Percentiles rank a stretch among this genome's conserved stretches.
phyloP scores from a whole-genome alignment of 2,888 invertebrate species.

The Leucania comma region DNA sequence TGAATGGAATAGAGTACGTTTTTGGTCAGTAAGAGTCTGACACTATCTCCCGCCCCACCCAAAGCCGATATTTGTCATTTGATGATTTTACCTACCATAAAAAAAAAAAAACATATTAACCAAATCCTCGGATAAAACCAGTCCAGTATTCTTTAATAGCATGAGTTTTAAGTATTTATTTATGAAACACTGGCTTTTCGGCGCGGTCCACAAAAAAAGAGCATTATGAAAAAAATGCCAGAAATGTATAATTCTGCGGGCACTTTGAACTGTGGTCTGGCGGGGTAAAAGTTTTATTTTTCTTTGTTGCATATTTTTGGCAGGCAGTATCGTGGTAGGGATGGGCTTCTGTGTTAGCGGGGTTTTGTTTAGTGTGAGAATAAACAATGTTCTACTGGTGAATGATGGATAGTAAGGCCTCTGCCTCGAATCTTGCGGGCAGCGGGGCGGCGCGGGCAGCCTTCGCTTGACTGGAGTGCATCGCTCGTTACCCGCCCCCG shows the following conservation, averaged over 20 bases:
- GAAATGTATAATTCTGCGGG: constrained; percentile 49
- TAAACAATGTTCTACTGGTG: not conserved
- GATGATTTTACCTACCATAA: too few species aligned
- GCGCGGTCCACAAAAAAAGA: constrained; percentile 30
- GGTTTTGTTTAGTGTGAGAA: not conserved
- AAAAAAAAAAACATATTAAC: not conserved
- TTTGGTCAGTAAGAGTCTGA: too few species aligned
- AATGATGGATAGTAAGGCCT: not conserved
- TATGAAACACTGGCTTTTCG: constrained; percentile 11
- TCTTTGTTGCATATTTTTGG: constrained; percentile 50
- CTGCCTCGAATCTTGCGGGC: too few species aligned
- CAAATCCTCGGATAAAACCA: not conserved
- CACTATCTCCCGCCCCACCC: too few species aligned
- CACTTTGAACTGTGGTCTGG: constrained; percentile 47
- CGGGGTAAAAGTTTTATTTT: constrained; percentile 24
- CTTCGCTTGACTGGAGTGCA: too few species aligned
- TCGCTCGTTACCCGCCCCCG: too few species aligned
- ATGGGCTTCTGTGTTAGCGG: constrained; percentile 2
- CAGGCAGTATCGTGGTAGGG: constrained; percentile 29
- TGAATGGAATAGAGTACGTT: too few species aligned
- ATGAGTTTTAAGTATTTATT: constrained; percentile 29
- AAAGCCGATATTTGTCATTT: too few species aligned
- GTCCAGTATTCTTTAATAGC: constrained; percentile 3
- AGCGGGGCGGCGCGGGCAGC: too few species aligned
- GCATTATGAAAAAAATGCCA: constrained; percentile 38